Evolutionary conservation across 1,140 invertebrate genomes (phyloP), one percentile per base, ranked within the genome.

Genomic region (Anagrus nilaparvatae): DNA sequence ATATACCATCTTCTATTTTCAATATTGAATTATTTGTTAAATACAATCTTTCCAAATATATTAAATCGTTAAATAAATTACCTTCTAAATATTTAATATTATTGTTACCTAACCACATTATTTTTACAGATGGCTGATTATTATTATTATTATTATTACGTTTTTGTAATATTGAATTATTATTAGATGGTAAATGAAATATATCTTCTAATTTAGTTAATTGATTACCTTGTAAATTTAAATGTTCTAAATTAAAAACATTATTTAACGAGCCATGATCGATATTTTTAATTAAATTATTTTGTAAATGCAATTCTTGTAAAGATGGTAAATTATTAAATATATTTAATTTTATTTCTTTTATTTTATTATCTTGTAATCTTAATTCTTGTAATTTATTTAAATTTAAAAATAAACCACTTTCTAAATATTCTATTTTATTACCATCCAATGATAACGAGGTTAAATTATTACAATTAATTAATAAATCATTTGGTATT

Each of bases 381-480:
- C 87, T 72, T n/a, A 93, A 76, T 69, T 92, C 87, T 34, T 79
- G 74, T 27, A 93, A 61, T 47, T 79, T 77, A 28, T 75, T 69
- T 38, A 84, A 70, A 55, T 80, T 81, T 44, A 78, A 67, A 59
- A 94, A 93, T 47, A 84, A 80, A 17, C 82, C 82, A 7, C 80
- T 77, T 52, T 85, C 76, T 36, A 97, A 64, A 51, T 85, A 79
- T 5, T 73, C 72, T 29, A 97, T 85, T 61, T 80, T 78, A 69
- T 97, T 97, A 50, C 87, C 84, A 68, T 95, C 90, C 51, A 97
- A 64, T 48, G 87, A 94, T 25, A 97, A 67, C 4, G 85, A 85
- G 5, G 81, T 79, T 10, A 93, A 70, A 52, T 81, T 82, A 30
- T 70, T 69, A 56, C 83, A 87, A 46, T 76, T 71, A 40, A 77